These are phyloP conservation scores for Tachypleus tridentatus DNA, from an alignment of 1,140 invertebrate species.

Conservation along the genomic window DNA sequence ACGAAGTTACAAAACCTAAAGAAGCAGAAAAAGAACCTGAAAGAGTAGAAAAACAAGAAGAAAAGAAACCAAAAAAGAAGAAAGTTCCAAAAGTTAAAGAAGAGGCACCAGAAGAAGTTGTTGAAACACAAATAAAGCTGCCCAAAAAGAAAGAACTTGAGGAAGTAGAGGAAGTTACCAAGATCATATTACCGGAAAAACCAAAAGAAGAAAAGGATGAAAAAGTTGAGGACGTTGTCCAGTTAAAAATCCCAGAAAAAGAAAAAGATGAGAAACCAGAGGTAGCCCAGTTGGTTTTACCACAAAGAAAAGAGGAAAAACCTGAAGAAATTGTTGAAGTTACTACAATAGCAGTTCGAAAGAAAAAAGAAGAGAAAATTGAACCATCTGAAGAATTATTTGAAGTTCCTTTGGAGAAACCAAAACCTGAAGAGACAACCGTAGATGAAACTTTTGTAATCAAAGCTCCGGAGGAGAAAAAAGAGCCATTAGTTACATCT, in stretches of 20 bases:
- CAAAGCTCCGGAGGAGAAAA: background rate
- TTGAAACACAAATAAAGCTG: slow-evolving; percentile 18
- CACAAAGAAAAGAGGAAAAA: slow-evolving; percentile 3
- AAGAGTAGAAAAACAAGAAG: slow-evolving; percentile 16
- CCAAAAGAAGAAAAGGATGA: background rate
- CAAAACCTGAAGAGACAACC: background rate
- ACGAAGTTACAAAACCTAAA: no score
- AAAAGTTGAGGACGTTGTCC: no score
- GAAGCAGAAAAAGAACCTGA: background rate
- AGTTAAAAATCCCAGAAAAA: no score
- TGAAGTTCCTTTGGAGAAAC: slow-evolving; percentile 7
- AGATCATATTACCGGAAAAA: slow-evolving; percentile 2
- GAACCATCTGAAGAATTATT: slow-evolving; percentile 6
- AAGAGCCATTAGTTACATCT: background rate
- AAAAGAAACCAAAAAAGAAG: slow-evolving; percentile 23
- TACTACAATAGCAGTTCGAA: slow-evolving; percentile 23
- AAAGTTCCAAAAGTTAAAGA: slow-evolving; percentile 27
- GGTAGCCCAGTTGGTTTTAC: no score
- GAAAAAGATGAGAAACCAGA: no score
- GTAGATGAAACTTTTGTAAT: slow-evolving; percentile 7
- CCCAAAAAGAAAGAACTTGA: slow-evolving; percentile 28
- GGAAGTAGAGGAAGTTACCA: slow-evolving; percentile 30
- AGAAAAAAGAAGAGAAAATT: slow-evolving; percentile 8
- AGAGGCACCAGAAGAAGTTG: slow-evolving; percentile 17
- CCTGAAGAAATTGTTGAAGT: slow-evolving; percentile 36